Percentiles rank a stretch among this genome's conserved stretches.
Evolutionary conservation across 2,797 vertebrate genomes (phyloP).

Genomic region (Lemur catta): DNA sequence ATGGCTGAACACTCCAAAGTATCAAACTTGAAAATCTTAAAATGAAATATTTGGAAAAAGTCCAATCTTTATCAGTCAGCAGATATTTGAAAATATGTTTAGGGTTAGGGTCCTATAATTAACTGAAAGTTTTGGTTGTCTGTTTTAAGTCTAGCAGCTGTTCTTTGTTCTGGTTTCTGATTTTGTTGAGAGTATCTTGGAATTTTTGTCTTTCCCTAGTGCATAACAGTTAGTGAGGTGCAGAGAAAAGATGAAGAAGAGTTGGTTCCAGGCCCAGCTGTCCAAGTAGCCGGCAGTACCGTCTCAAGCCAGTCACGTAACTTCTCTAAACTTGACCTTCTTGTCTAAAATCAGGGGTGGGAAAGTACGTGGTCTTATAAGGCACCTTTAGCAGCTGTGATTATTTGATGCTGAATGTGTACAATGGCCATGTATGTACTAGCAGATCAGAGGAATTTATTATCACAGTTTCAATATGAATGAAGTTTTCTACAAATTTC

Average conservation of each 20-base stretch:
- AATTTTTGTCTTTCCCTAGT: background rate
- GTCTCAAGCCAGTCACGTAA: background rate
- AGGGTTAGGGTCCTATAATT: background rate
- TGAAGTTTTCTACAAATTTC: background rate
- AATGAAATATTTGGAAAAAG: background rate
- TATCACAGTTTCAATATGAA: background rate
- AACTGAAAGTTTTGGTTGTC: slow-evolving; percentile 3
- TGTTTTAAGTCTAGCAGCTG: slow-evolving; percentile 36
- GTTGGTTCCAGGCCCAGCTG: background rate
- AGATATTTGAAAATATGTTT: slow-evolving; percentile 15
- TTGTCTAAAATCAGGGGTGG: background rate
- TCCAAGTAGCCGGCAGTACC: background rate
- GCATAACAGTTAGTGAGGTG: background rate
- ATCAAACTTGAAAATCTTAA: background rate
- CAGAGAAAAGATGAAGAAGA: background rate
- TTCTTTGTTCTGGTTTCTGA: slow-evolving; percentile 20
- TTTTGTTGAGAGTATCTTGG: background rate
- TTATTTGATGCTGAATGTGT: background rate
- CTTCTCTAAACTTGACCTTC: background rate
- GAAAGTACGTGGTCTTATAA: background rate
- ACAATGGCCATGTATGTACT: background rate
- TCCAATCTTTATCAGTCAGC: background rate
- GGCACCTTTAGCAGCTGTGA: background rate
- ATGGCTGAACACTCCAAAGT: background rate
- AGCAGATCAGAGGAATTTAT: background rate